phyloP scores from a whole-genome alignment of 2,113 vertebrate species.

The Equus quagga region DNA sequence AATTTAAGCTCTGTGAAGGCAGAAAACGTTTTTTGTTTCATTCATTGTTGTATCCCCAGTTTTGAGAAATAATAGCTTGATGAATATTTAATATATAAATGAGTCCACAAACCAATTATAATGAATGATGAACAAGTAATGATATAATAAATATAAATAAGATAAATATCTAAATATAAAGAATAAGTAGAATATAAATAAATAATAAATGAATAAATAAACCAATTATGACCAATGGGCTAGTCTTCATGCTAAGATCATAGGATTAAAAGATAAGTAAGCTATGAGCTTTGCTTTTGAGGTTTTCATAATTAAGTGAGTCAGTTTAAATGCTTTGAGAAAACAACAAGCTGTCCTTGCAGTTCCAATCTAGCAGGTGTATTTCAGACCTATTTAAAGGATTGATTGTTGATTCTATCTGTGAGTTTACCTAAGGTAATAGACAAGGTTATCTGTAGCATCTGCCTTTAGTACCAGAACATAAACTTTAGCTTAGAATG shows the following conservation, averaged over 20 bases:
- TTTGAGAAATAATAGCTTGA: neutral
- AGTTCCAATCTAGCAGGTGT: neutral
- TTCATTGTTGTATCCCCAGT: neutral
- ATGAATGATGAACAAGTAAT: constrained; percentile 24
- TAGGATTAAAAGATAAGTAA: constrained; percentile 20
- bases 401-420: neutral
- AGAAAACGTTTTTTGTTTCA: neutral
- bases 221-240: neutral
- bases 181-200: neutral
- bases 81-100: neutral
- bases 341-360: neutral
- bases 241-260: neutral
- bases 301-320: neutral
- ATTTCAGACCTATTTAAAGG: neutral
- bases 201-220: constrained; percentile 24
- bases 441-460: neutral
- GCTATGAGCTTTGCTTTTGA: neutral
- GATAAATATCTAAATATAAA: neutral
- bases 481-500: neutral
- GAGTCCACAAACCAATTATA: neutral
- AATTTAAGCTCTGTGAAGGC: neutral
- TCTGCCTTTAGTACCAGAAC: neutral
- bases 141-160: constrained; percentile 7
- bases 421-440: neutral
- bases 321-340: neutral